Evolutionary conservation across 2,797 vertebrate genomes (phyloP), one percentile per base, ranked within the genome.

Genomic region (Peromyscus melanophrys): DNA sequence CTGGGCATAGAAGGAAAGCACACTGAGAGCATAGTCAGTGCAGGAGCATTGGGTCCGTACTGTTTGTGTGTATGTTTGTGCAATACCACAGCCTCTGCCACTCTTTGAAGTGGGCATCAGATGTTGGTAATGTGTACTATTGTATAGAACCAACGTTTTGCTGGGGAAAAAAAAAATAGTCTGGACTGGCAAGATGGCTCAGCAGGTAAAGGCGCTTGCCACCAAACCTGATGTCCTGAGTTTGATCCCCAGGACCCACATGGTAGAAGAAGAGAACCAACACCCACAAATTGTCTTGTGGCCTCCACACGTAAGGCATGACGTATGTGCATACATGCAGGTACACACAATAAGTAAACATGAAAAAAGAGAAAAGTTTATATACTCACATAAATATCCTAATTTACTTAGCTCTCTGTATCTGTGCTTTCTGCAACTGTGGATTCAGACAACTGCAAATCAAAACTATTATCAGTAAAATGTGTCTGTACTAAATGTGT

Each of bases 121-220:
- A 89, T 89, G 67, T 69, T 89, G 81, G 40, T 43, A 85, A 52
- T 89, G 8, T 96, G 10, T 82, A 31, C 85, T 97, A 77, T 49
- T 97, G 92, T 55, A 55, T 95, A 97, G 61, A 96, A 69, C 34
- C 89, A 90, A 59, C 61, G 83, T 96, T 95, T 95, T 94, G 55
- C 82, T 37, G 63, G 65, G 29, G 0, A 65, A 25, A 85, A 9
- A 9, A n/a, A 10, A 52, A 52, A 13, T 6, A 37, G 7, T 23
- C 71, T 86, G 46, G 21, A 2, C 31, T 27, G 6, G 46, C 34
- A 11, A 17, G 34, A 2, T 86, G 84, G 34, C 65, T 52, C 14
- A 71, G 21, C 84, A 69, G 21, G 84, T 52, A 69, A 86, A 69
- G 46, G 12, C 8, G 4, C 46, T 85, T 86, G 63, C 46, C 43